Percentiles rank a stretch among this genome's conserved stretches.
Conservation (phyloP, 2,888 invertebrate species). For the Luperina nickerlii region DNA sequence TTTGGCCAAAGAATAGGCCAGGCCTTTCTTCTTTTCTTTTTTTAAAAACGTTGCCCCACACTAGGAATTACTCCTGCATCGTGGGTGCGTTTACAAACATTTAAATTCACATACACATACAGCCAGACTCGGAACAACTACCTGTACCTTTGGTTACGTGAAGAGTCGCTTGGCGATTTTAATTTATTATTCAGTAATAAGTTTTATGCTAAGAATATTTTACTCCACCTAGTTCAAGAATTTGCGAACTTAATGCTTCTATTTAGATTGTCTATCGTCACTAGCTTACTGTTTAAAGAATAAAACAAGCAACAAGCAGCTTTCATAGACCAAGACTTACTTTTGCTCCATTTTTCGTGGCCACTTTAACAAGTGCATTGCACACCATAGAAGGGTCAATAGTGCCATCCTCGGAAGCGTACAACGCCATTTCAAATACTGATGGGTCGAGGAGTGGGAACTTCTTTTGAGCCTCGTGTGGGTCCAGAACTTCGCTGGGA, state of each 20-base stretch:
- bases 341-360: conserved; percentile 93
- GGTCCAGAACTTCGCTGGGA: conserved; percentile 93
- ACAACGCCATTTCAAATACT: conserved; percentile 94
- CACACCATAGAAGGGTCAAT: conserved; percentile 96
- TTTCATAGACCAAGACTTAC: conserved; percentile 80
- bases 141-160: no score
- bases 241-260: not conserved
- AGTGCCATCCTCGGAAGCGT: conserved; percentile 95
- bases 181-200: not conserved
- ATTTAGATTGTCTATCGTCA: not conserved
- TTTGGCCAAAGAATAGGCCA: not conserved
- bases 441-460: conserved; percentile 94
- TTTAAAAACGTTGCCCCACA: no score
- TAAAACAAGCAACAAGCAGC: not conserved
- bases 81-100: no score
- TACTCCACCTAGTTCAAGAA: not conserved
- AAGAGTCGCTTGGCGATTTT: not conserved
- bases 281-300: not conserved
- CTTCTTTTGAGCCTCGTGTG: conserved; percentile 93
- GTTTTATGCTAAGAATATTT: not conserved
- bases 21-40: no score
- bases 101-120: no score
- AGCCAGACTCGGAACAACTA: no score
- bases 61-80: no score
- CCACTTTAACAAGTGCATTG: conserved; percentile 93